phyloP scores from a whole-genome alignment of 37 sponge, comb jelly and placozoan genomes.

The Diacarnus erythraeanus region DNA sequence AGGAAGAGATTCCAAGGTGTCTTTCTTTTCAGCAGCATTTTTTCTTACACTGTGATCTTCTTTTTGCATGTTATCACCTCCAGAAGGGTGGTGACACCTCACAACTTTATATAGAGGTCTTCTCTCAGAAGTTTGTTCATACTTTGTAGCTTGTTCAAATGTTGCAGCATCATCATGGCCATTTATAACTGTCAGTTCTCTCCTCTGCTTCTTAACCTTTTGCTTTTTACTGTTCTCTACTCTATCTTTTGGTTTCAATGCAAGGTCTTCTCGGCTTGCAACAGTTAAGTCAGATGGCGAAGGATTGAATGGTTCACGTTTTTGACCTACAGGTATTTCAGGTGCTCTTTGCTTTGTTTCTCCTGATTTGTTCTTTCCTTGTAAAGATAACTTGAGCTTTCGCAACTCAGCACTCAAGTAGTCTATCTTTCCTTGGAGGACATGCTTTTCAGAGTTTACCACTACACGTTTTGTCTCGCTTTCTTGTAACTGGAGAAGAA shows the following conservation, averaged over 20 bases:
- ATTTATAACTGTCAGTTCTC: background rate
- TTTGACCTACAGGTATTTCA: background rate
- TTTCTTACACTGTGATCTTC: background rate
- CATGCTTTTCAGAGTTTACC: conserved; percentile 1
- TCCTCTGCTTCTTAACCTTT: background rate
- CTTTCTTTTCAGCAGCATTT: background rate
- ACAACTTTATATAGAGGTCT: background rate
- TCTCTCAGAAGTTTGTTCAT: background rate
- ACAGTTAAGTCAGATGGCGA: background rate
- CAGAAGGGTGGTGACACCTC: too few species aligned
- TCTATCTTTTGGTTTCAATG: background rate
- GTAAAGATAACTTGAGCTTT: background rate
- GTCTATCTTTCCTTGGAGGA: background rate
- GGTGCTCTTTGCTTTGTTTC: background rate
- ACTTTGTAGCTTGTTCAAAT: background rate
- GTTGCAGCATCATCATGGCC: background rate
- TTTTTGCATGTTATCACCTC: background rate
- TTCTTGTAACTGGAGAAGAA: background rate
- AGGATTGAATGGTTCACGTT: background rate
- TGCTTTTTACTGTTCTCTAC: background rate
- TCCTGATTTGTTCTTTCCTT: background rate
- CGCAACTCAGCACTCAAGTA: background rate
- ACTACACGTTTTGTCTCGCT: background rate
- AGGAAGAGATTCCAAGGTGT: background rate
- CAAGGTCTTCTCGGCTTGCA: background rate